These are phyloP conservation scores for Antennarius striatus DNA, from an alignment of 2,113 vertebrate species.

Conservation along the genomic window DNA sequence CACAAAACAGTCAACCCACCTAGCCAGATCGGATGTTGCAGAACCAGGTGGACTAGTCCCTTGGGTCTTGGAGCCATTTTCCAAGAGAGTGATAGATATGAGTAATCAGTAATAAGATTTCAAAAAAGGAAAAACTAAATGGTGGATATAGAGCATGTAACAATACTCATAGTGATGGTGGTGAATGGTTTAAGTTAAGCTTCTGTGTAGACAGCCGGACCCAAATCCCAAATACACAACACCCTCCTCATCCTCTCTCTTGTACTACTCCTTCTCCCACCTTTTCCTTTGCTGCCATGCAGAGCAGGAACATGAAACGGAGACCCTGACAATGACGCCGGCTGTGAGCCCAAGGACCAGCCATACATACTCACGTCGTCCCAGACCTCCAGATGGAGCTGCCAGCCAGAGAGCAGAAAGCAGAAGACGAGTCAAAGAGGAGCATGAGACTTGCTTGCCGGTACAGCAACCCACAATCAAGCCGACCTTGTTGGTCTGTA, in stretches of 20 bases:
- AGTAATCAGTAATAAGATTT: slow-evolving; percentile 56
- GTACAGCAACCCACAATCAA: slow-evolving; percentile 53
- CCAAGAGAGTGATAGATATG: slow-evolving; percentile 36
- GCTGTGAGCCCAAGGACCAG: slow-evolving; percentile 34
- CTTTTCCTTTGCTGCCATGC: slow-evolving; percentile 60
- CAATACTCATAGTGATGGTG: slow-evolving; percentile 21
- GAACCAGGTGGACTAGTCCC: slow-evolving; percentile 60
- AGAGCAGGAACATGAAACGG: slow-evolving; percentile 59
- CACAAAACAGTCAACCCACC: slow-evolving; percentile 53
- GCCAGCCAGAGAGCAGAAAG: slow-evolving; percentile 46
- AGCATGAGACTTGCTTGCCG: slow-evolving; percentile 66
- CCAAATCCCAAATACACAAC: slow-evolving; percentile 75
- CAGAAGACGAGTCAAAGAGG: slow-evolving; percentile 62
- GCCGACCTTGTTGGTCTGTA: slow-evolving; percentile 35
- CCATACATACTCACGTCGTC: slow-evolving; percentile 74
- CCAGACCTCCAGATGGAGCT: slow-evolving; percentile 60
- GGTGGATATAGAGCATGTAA: slow-evolving; percentile 39
- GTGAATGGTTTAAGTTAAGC: slow-evolving; percentile 53
- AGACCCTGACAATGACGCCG: slow-evolving; percentile 63
- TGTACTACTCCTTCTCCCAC: slow-evolving; percentile 44
- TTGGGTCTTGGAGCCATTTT: slow-evolving; percentile 60
- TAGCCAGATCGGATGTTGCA: slow-evolving; percentile 51
- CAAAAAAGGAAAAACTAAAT: slow-evolving; percentile 19
- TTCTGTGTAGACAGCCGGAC: slow-evolving; percentile 79
- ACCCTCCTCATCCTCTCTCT: slow-evolving; percentile 36